phyloP scores from a whole-genome alignment of 2,113 vertebrate genomes.

The Harpagus bidentatus region DNA sequence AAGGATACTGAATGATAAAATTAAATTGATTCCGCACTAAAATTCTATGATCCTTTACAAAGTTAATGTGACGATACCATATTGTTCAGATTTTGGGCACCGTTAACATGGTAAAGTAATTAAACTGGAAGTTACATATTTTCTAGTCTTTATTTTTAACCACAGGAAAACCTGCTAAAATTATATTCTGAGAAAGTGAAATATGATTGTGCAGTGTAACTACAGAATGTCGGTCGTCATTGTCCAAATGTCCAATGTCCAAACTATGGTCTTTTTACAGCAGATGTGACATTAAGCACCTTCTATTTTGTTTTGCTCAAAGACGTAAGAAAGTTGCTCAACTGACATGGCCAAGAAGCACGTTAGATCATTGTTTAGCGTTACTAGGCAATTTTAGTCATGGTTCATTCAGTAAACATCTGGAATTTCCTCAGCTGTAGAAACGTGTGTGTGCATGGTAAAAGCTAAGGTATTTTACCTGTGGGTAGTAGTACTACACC shows the following conservation, averaged over 20 bases:
- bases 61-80: not conserved
- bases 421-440: not conserved
- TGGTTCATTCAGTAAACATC: not conserved
- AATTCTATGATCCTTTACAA: constrained; percentile 45
- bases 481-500: not conserved
- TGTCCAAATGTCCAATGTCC: not conserved
- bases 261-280: not conserved
- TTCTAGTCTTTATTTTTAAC: not conserved
- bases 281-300: not conserved
- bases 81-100: constrained; percentile 34
- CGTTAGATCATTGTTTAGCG: not conserved
- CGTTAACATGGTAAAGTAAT: not conserved
- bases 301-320: not conserved
- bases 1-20: constrained; percentile 31
- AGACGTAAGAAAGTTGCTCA: not conserved
- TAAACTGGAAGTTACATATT: not conserved
- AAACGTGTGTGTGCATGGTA: not conserved
- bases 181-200: not conserved
- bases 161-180: not conserved
- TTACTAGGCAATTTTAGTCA: not conserved
- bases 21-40: constrained; percentile 28
- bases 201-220: not conserved
- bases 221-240: not conserved
- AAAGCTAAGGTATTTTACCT: not conserved
- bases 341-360: not conserved